Conservation (phyloP, 1,140 invertebrate species). For the Drosophila sucinea region DNA sequence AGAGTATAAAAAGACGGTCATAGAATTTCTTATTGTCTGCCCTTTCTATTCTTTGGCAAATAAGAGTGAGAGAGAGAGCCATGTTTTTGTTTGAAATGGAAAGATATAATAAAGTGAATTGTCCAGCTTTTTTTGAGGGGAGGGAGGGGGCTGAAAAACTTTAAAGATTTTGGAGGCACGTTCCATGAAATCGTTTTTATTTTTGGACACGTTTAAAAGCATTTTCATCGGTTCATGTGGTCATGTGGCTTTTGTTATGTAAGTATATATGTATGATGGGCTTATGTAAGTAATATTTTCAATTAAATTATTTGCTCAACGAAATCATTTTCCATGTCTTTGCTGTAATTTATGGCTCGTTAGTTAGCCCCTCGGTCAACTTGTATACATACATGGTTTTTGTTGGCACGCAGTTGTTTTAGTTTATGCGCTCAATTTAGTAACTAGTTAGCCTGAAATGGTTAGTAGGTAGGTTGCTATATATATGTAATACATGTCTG, state of each 20-base stretch:
- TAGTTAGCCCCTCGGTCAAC: conserved; percentile 45
- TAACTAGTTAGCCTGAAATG: conserved; percentile 77
- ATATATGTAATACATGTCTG: not conserved
- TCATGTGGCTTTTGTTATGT: conserved; percentile 10
- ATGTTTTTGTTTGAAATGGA: conserved; percentile 36
- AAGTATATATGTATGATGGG: not conserved
- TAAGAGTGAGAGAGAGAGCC: not conserved
- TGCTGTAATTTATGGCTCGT: conserved; percentile 68
- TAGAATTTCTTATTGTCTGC: not conserved
- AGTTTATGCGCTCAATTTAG: conserved; percentile 80
- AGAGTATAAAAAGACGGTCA: not conserved
- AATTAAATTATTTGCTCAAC: conserved; percentile 64
- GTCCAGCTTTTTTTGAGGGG: conserved; percentile 1
- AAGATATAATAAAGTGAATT: conserved; percentile 16
- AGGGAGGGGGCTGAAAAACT: not conserved
- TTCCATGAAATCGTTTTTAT: conserved; percentile 2
- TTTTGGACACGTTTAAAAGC: not conserved
- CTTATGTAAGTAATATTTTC: conserved; percentile 15
- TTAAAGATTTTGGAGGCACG: conserved; percentile 37
- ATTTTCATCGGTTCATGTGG: too few relatives aligned
- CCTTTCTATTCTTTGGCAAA: not conserved
- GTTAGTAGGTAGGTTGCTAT: conserved; percentile 20
- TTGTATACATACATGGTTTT: conserved; percentile 44
- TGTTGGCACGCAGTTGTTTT: conserved; percentile 62
- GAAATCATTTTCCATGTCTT: conserved; percentile 39